Base-by-base conservation (phyloP, 2,888 invertebrate genomes). In the Hartigia nigra region DNA sequence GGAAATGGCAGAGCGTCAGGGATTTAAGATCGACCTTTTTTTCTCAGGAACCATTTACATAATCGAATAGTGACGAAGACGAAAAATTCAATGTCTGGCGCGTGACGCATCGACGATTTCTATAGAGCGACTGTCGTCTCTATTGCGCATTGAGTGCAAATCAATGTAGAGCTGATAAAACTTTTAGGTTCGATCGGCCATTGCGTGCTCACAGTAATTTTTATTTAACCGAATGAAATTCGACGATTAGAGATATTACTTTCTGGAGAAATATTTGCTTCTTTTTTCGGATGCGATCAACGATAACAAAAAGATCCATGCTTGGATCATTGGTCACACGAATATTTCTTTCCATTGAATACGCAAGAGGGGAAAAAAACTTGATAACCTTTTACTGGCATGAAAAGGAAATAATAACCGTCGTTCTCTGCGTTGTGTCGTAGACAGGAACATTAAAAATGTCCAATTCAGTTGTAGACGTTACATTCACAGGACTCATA, bases 301-400 rank as follows among this genome's bases (percentile, higher is more conserved):
- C 1, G 39, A 14, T 14, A 14, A 39, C 1, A 39, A 4, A 3
- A 4, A 14, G 4, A 14, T 12, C 4, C 3, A 12, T 4, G 14
- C 12, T 1, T 36, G 12, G n/a, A n/a, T n/a, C n/a, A n/a, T n/a
- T 12, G 11, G 9, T 1, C 23, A 4, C 39, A 55, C 23, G 39
- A 55, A 55, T 55, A 55, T 55, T 55, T 23, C 23, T 55, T 55
- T 55, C 39, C 2, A 2, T 14, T 55, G 39, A 23, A 23, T 9
- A 23, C 1, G 0, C 5, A 9, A 1, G 9, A 4, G 5, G 35
- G 14, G 0, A 55, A 9, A 0, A 55, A 23, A 23, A 23, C 23
- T 55, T 55, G 23, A 23, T 9, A 39, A 14, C 1, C 4, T 55
- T 23, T 23, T 23, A 5, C 23, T 55, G 23, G 23, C 5, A 39